phyloP scores from a whole-genome alignment of 2,113 vertebrate genomes.

The Cyrtonyx montezumae region DNA sequence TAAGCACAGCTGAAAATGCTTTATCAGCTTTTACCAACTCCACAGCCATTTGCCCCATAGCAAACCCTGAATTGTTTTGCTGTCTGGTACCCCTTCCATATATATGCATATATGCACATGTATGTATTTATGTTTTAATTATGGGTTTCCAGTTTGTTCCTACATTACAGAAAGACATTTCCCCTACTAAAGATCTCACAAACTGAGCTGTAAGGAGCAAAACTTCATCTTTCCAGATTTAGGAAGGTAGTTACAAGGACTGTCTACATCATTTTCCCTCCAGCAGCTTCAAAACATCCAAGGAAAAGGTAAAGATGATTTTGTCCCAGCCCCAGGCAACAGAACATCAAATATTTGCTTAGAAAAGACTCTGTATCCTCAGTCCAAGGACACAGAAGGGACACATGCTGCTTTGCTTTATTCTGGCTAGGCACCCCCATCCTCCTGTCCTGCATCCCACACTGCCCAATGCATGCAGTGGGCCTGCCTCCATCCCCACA shows the following conservation, averaged over 20 bases:
- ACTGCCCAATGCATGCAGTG: rapidly evolving
- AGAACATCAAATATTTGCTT: constrained; percentile 34
- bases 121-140: constrained; percentile 14
- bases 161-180: neutral
- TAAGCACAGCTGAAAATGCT: constrained; percentile 17
- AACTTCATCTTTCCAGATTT: neutral
- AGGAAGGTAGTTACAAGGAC: neutral
- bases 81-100: neutral
- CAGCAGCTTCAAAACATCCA: neutral
- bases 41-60: constrained; percentile 12
- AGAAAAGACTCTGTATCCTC: neutral
- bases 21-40: neutral
- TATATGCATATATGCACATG: rapidly evolving
- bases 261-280: neutral
- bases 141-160: neutral
- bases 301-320: constrained; percentile 22
- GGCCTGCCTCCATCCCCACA: neutral
- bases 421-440: neutral
- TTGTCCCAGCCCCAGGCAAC: neutral
- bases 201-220: neutral
- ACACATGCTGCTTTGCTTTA: neutral
- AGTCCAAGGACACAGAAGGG: constrained; percentile 5
- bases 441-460: neutral
- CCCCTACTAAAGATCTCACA: neutral
- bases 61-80: neutral